Evolutionary conservation across 2,797 vertebrate species (phyloP).

Genomic region (Balearica regulorum): DNA sequence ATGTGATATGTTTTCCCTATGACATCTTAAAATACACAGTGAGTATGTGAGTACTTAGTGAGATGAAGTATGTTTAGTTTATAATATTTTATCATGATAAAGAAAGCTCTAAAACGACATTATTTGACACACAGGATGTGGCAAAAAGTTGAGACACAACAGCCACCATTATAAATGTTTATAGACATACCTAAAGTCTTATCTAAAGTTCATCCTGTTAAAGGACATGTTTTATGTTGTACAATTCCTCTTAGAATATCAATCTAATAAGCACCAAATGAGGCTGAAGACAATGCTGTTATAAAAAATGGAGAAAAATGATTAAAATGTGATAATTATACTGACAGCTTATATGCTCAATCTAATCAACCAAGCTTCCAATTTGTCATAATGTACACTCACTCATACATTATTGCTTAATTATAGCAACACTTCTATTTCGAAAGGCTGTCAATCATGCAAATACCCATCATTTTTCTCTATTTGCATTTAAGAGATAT

Average conservation of each 20-base stretch:
- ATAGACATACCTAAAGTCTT: slow-evolving; percentile 69
- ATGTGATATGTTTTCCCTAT: neutral
- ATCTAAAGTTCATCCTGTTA: slow-evolving; percentile 78
- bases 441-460: slow-evolving; percentile 78
- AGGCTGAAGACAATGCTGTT: slow-evolving; percentile 81
- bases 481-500: slow-evolving; percentile 64
- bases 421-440: slow-evolving; percentile 80
- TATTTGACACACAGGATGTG: slow-evolving; percentile 26
- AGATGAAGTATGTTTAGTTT: neutral
- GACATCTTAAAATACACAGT: slow-evolving; percentile 5
- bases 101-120: slow-evolving; percentile 22
- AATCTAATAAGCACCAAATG: slow-evolving; percentile 83
- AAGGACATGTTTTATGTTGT: slow-evolving; percentile 79
- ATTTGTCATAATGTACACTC: slow-evolving; percentile 83
- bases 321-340: slow-evolving; percentile 86
- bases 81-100: slow-evolving; percentile 36
- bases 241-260: slow-evolving; percentile 78
- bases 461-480: slow-evolving; percentile 73
- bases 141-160: slow-evolving; percentile 52
- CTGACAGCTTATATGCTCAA: slow-evolving; percentile 81
- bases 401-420: slow-evolving; percentile 83
- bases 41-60: neutral
- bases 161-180: slow-evolving; percentile 70
- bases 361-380: slow-evolving; percentile 82
- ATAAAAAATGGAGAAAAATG: slow-evolving; percentile 81